Evolutionary conservation across 2,113 vertebrate genomes (phyloP).

Genomic region (Accipiter cooperii): DNA sequence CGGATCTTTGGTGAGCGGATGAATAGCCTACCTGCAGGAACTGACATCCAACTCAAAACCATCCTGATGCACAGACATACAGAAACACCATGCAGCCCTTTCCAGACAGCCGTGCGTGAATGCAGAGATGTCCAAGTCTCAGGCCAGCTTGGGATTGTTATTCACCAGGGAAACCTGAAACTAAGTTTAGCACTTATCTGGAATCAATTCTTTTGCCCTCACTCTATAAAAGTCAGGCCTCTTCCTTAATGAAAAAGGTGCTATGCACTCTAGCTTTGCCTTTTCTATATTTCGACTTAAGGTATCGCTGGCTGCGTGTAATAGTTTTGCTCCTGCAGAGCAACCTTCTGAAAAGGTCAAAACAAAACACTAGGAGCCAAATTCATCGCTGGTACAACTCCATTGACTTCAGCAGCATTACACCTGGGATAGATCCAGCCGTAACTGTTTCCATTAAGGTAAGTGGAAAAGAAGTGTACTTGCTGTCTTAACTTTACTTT

Average conservation of each 20-base stretch:
- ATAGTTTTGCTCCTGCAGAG: slow-evolving; percentile 25
- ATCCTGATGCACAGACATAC: neutral
- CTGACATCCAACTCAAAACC: neutral
- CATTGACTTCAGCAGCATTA: slow-evolving; percentile 46
- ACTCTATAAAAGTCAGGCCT: slow-evolving; percentile 22
- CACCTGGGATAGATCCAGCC: slow-evolving; percentile 44
- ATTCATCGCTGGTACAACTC: slow-evolving; percentile 30
- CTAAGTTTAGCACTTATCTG: slow-evolving; percentile 24
- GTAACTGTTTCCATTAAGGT: slow-evolving; percentile 41
- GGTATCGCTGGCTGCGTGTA: slow-evolving; percentile 15
- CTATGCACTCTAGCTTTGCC: slow-evolving; percentile 21
- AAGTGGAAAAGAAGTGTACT: slow-evolving; percentile 55
- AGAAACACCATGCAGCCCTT: neutral
- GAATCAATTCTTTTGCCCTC: slow-evolving; percentile 2
- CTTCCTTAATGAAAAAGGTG: neutral
- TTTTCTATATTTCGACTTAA: neutral
- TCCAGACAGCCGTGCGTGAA: neutral
- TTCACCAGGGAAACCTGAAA: neutral
- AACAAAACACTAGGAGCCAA: slow-evolving; percentile 47
- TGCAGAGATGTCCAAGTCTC: neutral
- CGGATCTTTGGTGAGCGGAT: neutral
- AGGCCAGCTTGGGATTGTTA: neutral
- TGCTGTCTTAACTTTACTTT: slow-evolving; percentile 62
- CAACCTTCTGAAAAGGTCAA: slow-evolving; percentile 65
- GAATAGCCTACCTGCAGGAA: neutral